Conservation (phyloP, 2,888 invertebrate genomes). For the Phasia obesa region DNA sequence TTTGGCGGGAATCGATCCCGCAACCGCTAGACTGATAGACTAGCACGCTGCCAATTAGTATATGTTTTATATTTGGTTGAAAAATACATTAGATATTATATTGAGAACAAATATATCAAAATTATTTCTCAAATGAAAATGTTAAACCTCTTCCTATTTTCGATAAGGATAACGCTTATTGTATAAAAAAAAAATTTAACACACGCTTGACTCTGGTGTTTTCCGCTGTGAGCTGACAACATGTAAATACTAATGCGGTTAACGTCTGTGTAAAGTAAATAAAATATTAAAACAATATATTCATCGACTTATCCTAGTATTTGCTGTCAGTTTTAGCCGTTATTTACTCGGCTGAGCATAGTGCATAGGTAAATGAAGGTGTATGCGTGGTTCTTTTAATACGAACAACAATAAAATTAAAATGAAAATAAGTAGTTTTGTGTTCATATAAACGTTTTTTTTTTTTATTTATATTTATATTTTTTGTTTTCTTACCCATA, state of each 20-base stretch:
- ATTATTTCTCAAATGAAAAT: no score
- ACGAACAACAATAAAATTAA: conserved; percentile 53
- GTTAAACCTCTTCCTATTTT: no score
- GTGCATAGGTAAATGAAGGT: background rate
- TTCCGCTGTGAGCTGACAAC: conserved; percentile 33
- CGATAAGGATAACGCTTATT: no score
- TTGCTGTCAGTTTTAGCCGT: conserved; percentile 42
- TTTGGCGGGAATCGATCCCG: no score
- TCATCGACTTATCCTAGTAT: conserved; percentile 32
- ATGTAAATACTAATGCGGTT: conserved; percentile 54
- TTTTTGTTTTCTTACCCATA: conserved; percentile 5
- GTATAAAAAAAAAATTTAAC: no score
- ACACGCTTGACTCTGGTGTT: no score
- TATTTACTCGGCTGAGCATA: no score
- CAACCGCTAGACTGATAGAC: no score
- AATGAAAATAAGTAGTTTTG: conserved; percentile 51
- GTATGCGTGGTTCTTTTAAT: conserved; percentile 48
- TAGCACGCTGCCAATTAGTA: no score
- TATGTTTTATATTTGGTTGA: no score
- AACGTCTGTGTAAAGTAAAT: conserved; percentile 7
- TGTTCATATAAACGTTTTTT: conserved; percentile 42
- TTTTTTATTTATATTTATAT: conserved; percentile 11
- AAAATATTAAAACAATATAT: conserved; percentile 30
- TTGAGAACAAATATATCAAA: no score
- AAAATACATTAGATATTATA: no score